Evolutionary conservation across 1,140 invertebrate genomes (phyloP).

Genomic region (Paraescarpia echinospica): DNA sequence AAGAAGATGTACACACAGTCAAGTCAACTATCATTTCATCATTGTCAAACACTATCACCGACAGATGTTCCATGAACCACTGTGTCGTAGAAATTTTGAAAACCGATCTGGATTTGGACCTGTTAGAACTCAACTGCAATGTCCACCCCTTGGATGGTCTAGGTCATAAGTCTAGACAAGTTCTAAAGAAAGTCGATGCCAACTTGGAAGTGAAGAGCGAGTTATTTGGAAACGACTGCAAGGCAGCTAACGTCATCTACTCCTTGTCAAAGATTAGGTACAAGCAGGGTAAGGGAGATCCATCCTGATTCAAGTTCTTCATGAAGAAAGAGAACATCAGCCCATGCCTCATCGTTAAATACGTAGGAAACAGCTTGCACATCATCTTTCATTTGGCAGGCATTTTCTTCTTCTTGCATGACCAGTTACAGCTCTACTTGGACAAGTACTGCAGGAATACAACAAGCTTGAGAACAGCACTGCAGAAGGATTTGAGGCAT

Average conservation of each 20-base stretch:
- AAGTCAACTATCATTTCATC: no score
- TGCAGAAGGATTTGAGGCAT: background rate
- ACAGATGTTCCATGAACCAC: no score
- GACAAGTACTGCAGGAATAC: background rate
- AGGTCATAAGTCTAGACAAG: no score
- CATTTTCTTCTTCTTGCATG: background rate
- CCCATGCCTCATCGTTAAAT: background rate
- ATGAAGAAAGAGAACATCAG: background rate
- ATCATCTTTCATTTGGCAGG: background rate
- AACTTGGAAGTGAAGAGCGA: background rate
- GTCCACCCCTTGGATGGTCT: no score
- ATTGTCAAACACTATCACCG: no score
- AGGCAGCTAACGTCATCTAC: background rate
- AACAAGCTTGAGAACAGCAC: background rate
- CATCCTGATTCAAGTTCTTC: background rate
- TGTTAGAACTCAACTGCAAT: no score
- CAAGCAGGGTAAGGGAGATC: background rate
- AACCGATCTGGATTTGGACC: no score
- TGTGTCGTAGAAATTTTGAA: no score
- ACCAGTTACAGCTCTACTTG: background rate
- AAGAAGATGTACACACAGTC: no score
- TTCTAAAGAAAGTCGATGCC: no score
- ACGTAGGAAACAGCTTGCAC: slow-evolving; percentile 5
- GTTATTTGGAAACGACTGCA: background rate
- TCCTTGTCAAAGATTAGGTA: background rate